phyloP scores from a whole-genome alignment of 2,113 vertebrate genomes.

The Notarius lentiginosus region DNA sequence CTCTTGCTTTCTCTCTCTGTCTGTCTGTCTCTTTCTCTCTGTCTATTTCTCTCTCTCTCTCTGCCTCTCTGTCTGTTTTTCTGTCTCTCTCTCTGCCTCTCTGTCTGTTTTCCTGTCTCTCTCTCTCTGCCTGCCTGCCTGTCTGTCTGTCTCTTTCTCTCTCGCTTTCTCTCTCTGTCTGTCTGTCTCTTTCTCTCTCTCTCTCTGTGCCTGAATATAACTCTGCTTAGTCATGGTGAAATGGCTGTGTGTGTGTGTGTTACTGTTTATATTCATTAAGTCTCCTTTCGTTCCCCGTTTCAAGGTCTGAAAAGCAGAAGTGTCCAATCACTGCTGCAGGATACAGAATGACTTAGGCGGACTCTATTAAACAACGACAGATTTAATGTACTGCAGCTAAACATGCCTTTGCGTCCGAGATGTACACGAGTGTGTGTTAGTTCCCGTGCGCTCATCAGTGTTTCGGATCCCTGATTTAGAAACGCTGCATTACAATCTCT shows the following conservation, averaged over 20 bases:
- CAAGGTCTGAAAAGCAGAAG: constrained; percentile 13
- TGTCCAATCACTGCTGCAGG: constrained; percentile 8
- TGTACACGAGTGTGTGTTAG: not conserved
- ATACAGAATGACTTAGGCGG: constrained; percentile 16
- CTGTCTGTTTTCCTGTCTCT: no score
- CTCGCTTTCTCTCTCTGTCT: not conserved
- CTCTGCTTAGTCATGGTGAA: constrained; percentile 20
- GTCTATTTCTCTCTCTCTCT: not conserved
- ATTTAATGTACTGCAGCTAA: constrained; percentile 12
- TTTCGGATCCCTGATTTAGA: not conserved
- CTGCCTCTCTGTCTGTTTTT: not conserved
- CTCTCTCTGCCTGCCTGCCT: no score
- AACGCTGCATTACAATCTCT: not conserved
- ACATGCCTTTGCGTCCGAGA: not conserved
- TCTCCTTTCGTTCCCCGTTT: constrained; percentile 7
- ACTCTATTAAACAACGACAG: not conserved
- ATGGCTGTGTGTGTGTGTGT: not conserved
- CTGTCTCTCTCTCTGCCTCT: no score
- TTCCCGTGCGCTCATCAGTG: not conserved
- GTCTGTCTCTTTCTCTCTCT: constrained; percentile 11
- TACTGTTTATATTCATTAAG: constrained; percentile 43
- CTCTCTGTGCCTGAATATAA: not conserved
- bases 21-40: not conserved
- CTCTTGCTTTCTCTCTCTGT: not conserved
- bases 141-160: not conserved